A percentile compares a stretch with the other conserved stretches of the same genome.
These are phyloP conservation scores for Lithosia quadra DNA, from an alignment of 2,888 invertebrate genomes.

Conservation along the genomic window DNA sequence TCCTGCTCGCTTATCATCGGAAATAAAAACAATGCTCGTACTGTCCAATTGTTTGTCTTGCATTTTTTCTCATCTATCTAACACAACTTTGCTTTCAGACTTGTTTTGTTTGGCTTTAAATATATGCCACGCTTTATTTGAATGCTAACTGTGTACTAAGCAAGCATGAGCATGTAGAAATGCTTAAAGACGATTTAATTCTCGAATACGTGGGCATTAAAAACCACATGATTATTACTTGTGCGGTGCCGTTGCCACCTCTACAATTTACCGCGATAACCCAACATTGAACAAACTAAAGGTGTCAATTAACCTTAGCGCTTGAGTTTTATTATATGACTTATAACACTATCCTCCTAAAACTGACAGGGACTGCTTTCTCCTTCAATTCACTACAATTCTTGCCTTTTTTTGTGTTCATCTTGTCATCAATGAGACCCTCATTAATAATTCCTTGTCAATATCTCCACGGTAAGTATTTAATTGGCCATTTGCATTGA, in stretches of 20 bases:
- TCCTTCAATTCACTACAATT: slow-evolving; percentile 35
- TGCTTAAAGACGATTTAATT: slow-evolving; percentile 35
- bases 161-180: slow-evolving; percentile 27
- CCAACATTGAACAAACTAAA: slow-evolving; percentile 51
- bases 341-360: slow-evolving; percentile 42
- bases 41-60: slow-evolving; percentile 69
- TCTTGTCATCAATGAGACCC: slow-evolving; percentile 51
- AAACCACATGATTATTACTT: slow-evolving; percentile 45
- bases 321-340: slow-evolving; percentile 47
- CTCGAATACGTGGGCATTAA: slow-evolving; percentile 41
- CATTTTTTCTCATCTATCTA: slow-evolving; percentile 61
- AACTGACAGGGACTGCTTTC: slow-evolving; percentile 37
- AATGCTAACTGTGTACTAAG: slow-evolving; percentile 13
- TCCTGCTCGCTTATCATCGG: slow-evolving; percentile 73
- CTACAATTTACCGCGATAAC: slow-evolving; percentile 47
- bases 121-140: slow-evolving; percentile 3
- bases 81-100: slow-evolving; percentile 48
- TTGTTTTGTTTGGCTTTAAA: slow-evolving; percentile 17
- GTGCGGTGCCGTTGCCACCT: slow-evolving; percentile 29
- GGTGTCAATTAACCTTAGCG: slow-evolving; percentile 51
- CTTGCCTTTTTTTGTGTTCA: slow-evolving; percentile 43
- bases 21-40: slow-evolving; percentile 71
- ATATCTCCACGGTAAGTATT: slow-evolving; percentile 53
- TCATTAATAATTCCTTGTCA: slow-evolving; percentile 46
- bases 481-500: slow-evolving; percentile 74